Evolutionary conservation across 1,140 invertebrate genomes (phyloP).

Genomic region (Himalopsyche phryganea): DNA sequence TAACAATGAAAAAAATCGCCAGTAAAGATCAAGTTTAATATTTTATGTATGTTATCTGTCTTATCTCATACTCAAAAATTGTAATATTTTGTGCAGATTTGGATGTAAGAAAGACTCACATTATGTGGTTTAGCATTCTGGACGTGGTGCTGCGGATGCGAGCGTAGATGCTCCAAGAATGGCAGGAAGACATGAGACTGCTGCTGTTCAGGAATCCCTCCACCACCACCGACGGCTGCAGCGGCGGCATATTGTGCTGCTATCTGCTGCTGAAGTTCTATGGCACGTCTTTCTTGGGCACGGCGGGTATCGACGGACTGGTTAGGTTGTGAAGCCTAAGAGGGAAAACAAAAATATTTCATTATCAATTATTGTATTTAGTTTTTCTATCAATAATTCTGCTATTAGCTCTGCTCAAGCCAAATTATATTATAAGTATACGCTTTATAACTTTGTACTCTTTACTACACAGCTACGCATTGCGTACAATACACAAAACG

Average conservation of each 20-base stretch:
- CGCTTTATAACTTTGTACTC: too few species aligned
- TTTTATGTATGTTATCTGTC: too few species aligned
- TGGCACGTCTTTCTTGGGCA: constrained; percentile 23
- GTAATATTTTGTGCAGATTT: too few species aligned
- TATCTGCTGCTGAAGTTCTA: constrained; percentile 30
- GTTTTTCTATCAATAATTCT: too few species aligned
- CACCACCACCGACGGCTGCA: neutral
- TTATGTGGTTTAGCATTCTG: constrained; percentile 13
- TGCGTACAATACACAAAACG: too few species aligned
- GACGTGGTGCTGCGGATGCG: constrained; percentile 27
- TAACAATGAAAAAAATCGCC: too few species aligned
- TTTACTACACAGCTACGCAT: too few species aligned
- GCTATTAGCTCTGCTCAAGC: too few species aligned
- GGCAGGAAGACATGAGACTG: constrained; percentile 29
- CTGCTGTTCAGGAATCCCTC: neutral
- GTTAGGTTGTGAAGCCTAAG: constrained; percentile 19
- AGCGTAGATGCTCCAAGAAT: constrained; percentile 28
- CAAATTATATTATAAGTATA: too few species aligned
- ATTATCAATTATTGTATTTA: too few species aligned
- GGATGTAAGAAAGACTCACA: neutral
- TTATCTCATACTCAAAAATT: too few species aligned
- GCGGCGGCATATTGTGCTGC: constrained; percentile 25
- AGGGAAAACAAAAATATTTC: constrained; percentile 3
- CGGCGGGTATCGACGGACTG: constrained; percentile 9
- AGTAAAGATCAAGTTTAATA: too few species aligned